Evolutionary conservation across 2,888 invertebrate genomes (phyloP).

Genomic region (Orthosia cruda): DNA sequence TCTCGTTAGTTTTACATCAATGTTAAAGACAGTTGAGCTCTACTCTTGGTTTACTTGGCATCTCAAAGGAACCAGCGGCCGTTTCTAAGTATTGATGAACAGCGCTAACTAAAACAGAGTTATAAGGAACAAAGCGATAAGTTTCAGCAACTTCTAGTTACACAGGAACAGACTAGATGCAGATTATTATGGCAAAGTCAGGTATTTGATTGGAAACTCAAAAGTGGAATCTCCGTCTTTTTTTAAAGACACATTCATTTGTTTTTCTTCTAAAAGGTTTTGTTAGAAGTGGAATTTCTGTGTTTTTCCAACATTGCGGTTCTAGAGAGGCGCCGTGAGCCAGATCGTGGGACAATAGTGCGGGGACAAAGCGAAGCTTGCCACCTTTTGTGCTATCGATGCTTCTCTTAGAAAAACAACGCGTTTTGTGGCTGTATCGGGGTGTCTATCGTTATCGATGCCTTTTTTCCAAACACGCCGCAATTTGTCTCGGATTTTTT

Average conservation of each 20-base stretch:
- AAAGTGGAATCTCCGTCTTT: background rate
- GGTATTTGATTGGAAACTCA: background rate
- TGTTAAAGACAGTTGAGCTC: background rate
- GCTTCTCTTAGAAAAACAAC: constrained; percentile 46
- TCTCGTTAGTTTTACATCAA: background rate
- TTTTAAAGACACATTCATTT: background rate
- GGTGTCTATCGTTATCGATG: constrained; percentile 25
- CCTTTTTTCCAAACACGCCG: background rate
- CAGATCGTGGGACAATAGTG: constrained; percentile 61
- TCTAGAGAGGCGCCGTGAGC: constrained; percentile 30
- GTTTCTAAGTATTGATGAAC: background rate
- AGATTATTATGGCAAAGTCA: too few relatives aligned
- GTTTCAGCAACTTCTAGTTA: too few relatives aligned
- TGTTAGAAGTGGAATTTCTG: constrained; percentile 28
- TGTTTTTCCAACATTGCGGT: background rate
- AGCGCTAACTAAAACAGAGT: too few relatives aligned
- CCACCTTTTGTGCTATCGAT: constrained; percentile 61
- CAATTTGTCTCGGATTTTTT: constrained; percentile 6
- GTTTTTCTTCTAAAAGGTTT: background rate
- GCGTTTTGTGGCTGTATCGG: constrained; percentile 22
- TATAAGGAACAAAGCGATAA: too few relatives aligned
- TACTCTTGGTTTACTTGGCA: background rate
- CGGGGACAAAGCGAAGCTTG: constrained; percentile 53
- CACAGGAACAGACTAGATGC: too few relatives aligned
- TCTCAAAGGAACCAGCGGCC: background rate